Evolutionary conservation across 2,797 vertebrate species (phyloP).

Genomic region (Malacoctenus gilli): DNA sequence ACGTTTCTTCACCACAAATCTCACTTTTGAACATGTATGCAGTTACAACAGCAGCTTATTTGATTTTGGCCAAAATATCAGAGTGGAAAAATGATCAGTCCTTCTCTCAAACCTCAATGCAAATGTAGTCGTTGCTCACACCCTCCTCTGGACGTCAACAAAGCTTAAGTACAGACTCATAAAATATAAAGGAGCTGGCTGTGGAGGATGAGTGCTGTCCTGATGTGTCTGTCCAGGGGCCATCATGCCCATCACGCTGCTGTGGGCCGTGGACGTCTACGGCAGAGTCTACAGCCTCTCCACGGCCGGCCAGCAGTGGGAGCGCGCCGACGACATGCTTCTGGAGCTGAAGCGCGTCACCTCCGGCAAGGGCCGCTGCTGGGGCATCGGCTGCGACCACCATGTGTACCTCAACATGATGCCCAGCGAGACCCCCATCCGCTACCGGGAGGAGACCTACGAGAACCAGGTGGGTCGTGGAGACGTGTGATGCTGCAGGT

Average conservation of each 20-base stretch:
- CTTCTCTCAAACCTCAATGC: slow-evolving; percentile 3
- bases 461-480: slow-evolving; percentile 91
- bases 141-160: slow-evolving; percentile 11
- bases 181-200: neutral
- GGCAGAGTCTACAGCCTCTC: slow-evolving; percentile 91
- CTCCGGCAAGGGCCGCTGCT: slow-evolving; percentile 88
- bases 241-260: slow-evolving; percentile 84
- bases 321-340: slow-evolving; percentile 84
- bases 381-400: slow-evolving; percentile 95
- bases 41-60: too few species aligned
- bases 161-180: slow-evolving; percentile 10
- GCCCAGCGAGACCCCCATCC: slow-evolving; percentile 87
- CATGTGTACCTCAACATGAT: slow-evolving; percentile 90
- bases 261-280: slow-evolving; percentile 96
- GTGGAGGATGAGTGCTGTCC: neutral
- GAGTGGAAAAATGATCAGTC: neutral
- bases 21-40: too few species aligned
- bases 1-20: too few species aligned
- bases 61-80: neutral
- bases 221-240: slow-evolving; percentile 54
- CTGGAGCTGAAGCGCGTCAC: slow-evolving; percentile 93
- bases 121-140: slow-evolving; percentile 3
- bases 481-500: too few species aligned
- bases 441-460: slow-evolving; percentile 93
- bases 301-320: slow-evolving; percentile 88